Base-by-base conservation (phyloP, 2,888 invertebrate species). In the Dioctria rufipes region DNA sequence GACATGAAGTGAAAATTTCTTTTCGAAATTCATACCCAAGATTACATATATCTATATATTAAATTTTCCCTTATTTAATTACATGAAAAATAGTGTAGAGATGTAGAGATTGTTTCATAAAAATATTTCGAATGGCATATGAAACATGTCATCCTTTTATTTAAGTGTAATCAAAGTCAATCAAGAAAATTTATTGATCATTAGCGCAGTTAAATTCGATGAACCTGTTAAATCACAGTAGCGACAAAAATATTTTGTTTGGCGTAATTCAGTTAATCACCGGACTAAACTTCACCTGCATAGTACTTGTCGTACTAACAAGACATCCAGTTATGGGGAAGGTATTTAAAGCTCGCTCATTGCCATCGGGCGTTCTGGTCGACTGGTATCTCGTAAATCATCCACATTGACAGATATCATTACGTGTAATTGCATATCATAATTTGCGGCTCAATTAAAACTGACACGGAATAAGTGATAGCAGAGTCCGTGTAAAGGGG, bases 361-460 rank as follows among this genome's bases (percentile, higher is more conserved):
- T 49, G 69, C 69, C 39, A 69, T 25, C 69, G 43, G 51, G 37
- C 11, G 5, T 5, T 25, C 42, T 13, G 58, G 43, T 61, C 6
- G 46, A 77, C 49, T 49, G 46, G 13, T 42, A 65, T 37, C 37
- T 54, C 80, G 75, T 80, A 80, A 75, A 80, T 80, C 80, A 80
- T 66, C 40, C 63, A n/a, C 49, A 43, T 54, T 80, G 80, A 80
- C 80, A 80, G 80, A 75, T 71, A 80, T 80, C 75, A 54, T 80
- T 80, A 80, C 51, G 43, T 75, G 58, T 80, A 80, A 80, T 80
- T 80, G 80, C 80, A 73, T 80, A 80, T 80, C 80, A 80, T 80
- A 80, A 80, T 80, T 80, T 80, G 80, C 80, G 80, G 80, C 73
- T 80, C 80, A 80, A 80, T 80, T 80, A 80, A 80, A 80, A 80